These are phyloP conservation scores for Drosophila maculinotata DNA, from an alignment of 2,888 invertebrate genomes.

Conservation along the genomic window DNA sequence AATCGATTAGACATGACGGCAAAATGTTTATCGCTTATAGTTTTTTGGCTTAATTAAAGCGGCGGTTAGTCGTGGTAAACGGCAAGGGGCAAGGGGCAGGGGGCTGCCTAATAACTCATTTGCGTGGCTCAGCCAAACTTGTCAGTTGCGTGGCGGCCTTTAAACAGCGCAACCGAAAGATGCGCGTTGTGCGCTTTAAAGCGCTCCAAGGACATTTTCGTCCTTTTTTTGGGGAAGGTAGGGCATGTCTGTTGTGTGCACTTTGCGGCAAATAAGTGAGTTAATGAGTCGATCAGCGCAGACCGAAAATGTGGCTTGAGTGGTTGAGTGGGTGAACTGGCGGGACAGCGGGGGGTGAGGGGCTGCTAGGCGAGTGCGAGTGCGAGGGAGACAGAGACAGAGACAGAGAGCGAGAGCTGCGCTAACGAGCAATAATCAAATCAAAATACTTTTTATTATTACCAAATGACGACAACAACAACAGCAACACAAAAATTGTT, in stretches of 20 bases:
- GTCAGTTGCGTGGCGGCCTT: slow-evolving; percentile 24
- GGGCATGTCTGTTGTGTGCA: slow-evolving; percentile 53
- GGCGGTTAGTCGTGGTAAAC: too few species aligned
- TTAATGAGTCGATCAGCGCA: slow-evolving; percentile 71
- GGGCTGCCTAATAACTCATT: slow-evolving; percentile 61
- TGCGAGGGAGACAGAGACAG: not conserved
- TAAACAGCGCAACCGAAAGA: slow-evolving; percentile 5
- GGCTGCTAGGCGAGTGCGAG: too few species aligned
- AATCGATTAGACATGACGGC: slow-evolving; percentile 68
- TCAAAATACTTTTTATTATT: slow-evolving; percentile 75
- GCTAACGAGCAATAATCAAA: slow-evolving; percentile 81
- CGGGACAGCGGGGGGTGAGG: not conserved
- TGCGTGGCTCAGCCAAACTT: slow-evolving; percentile 51
- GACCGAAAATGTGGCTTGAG: slow-evolving; percentile 29
- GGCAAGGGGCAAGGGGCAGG: not conserved
- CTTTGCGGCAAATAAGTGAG: slow-evolving; percentile 73
- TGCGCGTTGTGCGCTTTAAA: too few species aligned
- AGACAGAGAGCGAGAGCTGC: slow-evolving; percentile 6
- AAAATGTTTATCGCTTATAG: slow-evolving; percentile 66
- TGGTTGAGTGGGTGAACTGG: slow-evolving; percentile 11
- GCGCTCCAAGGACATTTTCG: slow-evolving; percentile 10
- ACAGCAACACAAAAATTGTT: slow-evolving; percentile 22
- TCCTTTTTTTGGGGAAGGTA: not conserved
- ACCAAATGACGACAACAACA: slow-evolving; percentile 48
- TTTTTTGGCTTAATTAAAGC: slow-evolving; percentile 62